Percentiles rank a stretch among this genome's conserved stretches.
These are phyloP conservation scores for Odocoileus virginianus DNA, from an alignment of 2,113 vertebrate species.

Conservation along the genomic window DNA sequence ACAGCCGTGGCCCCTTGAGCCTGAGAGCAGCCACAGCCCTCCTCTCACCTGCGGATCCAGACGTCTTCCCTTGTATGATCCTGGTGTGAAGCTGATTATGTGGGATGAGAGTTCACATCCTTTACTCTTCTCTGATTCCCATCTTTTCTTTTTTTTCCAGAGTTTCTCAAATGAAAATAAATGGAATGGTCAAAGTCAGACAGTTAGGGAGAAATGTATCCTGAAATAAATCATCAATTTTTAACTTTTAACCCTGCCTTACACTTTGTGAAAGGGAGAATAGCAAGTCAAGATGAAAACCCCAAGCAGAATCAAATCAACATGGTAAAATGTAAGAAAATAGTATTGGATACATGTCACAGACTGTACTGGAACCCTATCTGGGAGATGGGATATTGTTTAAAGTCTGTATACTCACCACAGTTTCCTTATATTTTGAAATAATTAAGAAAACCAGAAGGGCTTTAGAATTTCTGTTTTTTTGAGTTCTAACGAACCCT, in stretches of 20 bases:
- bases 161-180: constrained; percentile 13
- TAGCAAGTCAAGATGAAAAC: neutral
- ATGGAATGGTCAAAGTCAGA: neutral
- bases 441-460: neutral
- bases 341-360: neutral
- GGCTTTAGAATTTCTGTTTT: neutral
- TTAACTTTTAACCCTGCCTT: neutral
- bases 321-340: neutral
- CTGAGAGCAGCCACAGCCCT: neutral
- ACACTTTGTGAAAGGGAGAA: neutral
- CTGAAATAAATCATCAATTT: neutral
- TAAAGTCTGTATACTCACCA: neutral
- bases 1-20: accelerated
- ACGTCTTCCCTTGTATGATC: neutral
- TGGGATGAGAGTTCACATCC: neutral
- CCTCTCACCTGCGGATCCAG: neutral
- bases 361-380: neutral
- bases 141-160: neutral
- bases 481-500: neutral
- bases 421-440: neutral
- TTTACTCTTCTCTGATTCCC: neutral
- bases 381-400: neutral
- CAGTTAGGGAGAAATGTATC: neutral
- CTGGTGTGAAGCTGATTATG: neutral
- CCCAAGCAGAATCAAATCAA: neutral